phyloP scores from a whole-genome alignment of 2,797 vertebrate genomes.

The Macrochelys suwanniensis region DNA sequence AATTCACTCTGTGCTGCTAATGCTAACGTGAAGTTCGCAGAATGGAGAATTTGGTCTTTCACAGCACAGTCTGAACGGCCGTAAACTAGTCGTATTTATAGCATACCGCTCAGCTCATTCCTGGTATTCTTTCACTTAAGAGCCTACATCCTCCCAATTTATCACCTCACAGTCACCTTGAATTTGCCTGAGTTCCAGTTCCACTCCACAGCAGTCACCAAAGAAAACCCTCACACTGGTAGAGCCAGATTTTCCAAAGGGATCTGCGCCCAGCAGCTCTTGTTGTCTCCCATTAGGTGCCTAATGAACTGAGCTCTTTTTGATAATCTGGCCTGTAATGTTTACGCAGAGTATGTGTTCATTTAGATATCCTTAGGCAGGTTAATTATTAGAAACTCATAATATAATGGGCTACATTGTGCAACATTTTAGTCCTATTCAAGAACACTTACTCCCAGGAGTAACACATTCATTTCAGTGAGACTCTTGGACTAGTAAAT shows the following conservation, averaged over 20 bases:
- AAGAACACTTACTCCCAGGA: not conserved
- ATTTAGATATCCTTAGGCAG: not conserved
- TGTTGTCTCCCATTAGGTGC: no score
- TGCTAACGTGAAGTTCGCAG: not conserved
- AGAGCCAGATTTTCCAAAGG: no score
- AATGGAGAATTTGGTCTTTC: not conserved
- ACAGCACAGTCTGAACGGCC: not conserved
- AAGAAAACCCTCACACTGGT: no score
- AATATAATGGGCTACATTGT: not conserved
- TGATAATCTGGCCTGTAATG: not conserved
- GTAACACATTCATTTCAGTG: not conserved
- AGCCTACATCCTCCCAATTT: conserved; percentile 54
- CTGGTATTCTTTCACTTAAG: conserved; percentile 46
- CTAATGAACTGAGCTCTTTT: not conserved
- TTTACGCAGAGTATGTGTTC: not conserved
- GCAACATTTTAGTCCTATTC: no score
- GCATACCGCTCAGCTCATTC: not conserved
- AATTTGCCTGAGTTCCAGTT: not conserved
- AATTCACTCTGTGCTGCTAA: fast-evolving
- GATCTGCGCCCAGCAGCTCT: no score
- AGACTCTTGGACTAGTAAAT: not conserved
- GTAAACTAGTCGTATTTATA: not conserved
- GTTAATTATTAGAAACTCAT: not conserved
- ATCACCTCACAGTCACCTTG: not conserved
- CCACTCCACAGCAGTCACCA: not conserved